Conservation (phyloP, 2,797 vertebrate genomes). For the Ctenosaura bakeri region DNA sequence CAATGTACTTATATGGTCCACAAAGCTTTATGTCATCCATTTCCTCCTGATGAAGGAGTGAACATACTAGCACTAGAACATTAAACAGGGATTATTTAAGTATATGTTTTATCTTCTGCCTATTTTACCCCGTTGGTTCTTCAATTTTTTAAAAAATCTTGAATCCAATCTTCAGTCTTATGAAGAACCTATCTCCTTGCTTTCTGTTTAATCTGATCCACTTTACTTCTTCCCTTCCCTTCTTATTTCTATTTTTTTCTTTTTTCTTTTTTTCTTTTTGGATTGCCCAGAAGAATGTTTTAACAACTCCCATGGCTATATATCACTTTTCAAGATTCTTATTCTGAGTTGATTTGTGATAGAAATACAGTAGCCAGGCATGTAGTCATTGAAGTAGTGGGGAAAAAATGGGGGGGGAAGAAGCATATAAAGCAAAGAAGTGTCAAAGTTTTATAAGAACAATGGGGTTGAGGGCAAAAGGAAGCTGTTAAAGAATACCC, state of each 20-base stretch:
- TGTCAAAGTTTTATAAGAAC: conserved; percentile 25
- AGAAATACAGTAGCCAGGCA: conserved; percentile 36
- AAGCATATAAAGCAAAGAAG: neutral
- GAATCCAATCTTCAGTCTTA: conserved; percentile 36
- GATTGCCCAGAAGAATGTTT: neutral
- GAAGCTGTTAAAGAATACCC: neutral
- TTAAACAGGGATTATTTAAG: conserved; percentile 60
- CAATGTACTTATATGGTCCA: conserved; percentile 50
- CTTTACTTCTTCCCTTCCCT: conserved; percentile 5
- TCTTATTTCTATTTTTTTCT: no score
- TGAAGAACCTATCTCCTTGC: conserved; percentile 32
- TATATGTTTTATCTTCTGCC: conserved; percentile 53
- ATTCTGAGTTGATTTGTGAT: neutral
- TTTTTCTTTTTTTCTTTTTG: conserved; percentile 37
- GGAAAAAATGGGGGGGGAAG: conserved; percentile 17
- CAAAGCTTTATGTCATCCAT: conserved; percentile 59
- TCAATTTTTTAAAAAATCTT: conserved; percentile 8
- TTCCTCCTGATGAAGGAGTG: conserved; percentile 62
- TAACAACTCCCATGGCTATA: neutral
- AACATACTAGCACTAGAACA: conserved; percentile 54
- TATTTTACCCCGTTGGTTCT: conserved; percentile 43
- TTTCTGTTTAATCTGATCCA: conserved; percentile 67
- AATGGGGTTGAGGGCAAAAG: neutral
- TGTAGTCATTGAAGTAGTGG: neutral
- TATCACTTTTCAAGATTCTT: conserved; percentile 47